Conservation (phyloP, 2,888 invertebrate species). For the Perizoma affinitatum region DNA sequence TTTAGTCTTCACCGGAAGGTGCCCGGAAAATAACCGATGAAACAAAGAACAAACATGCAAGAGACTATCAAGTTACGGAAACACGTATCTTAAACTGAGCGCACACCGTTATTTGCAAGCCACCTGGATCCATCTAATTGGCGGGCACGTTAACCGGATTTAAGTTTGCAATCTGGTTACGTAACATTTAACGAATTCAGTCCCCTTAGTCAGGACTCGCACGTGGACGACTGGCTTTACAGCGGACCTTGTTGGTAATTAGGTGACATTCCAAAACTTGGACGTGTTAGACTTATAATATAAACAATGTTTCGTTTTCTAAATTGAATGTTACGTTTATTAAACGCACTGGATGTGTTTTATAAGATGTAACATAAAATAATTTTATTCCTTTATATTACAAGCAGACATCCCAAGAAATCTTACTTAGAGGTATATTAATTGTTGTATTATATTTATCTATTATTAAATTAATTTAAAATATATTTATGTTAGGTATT, state of each 20-base stretch:
- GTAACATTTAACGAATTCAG: constrained; percentile 74
- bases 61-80: constrained; percentile 6
- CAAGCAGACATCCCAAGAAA: too few relatives aligned
- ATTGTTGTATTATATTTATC: too few relatives aligned
- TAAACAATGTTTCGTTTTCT: constrained; percentile 9
- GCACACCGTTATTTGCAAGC: constrained; percentile 34
- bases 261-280: constrained; percentile 21
- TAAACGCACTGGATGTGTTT: too few relatives aligned
- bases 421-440: too few relatives aligned
- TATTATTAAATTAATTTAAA: too few relatives aligned
- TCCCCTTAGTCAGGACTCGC: constrained; percentile 63
- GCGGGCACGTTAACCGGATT: constrained; percentile 70
- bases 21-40: too few relatives aligned
- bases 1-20: too few relatives aligned
- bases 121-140: constrained; percentile 71
- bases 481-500: too few relatives aligned
- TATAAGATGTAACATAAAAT: too few relatives aligned
- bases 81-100: constrained; percentile 30
- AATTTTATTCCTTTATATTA: too few relatives aligned
- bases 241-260: constrained; percentile 37
- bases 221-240: constrained; percentile 50
- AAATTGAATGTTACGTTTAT: not conserved
- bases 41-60: too few relatives aligned
- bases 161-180: constrained; percentile 74
- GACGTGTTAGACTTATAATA: constrained; percentile 1